phyloP scores from a whole-genome alignment of 1,140 invertebrate genomes.

The Meteorus sp. region DNA sequence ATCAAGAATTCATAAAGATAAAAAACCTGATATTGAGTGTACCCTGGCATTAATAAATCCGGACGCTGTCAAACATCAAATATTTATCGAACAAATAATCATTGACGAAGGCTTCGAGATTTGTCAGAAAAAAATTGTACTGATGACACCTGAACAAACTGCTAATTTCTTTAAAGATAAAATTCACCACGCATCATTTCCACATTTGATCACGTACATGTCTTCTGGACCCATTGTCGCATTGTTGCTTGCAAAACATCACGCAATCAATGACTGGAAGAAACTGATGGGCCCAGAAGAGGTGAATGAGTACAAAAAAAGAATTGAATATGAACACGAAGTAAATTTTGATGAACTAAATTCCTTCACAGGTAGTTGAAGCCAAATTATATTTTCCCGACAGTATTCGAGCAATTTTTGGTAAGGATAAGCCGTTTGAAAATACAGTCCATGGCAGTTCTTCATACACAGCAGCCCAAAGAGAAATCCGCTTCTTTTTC shows the following conservation, averaged over 20 bases:
- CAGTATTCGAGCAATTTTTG: not conserved
- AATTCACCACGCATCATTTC: not conserved
- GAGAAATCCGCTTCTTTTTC: not conserved
- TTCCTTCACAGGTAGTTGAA: not conserved
- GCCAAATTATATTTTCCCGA: not conserved
- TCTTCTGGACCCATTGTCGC: conserved; percentile 3
- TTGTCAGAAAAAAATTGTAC: not conserved
- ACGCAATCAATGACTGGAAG: not conserved
- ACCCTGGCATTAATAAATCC: not conserved
- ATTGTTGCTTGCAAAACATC: not conserved
- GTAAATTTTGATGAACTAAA: not conserved
- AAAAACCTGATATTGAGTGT: not conserved
- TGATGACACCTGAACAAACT: not conserved
- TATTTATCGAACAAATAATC: not conserved
- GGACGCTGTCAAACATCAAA: not conserved
- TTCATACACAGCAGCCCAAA: not conserved
- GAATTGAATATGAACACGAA: not conserved
- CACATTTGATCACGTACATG: not conserved
- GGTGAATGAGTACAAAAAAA: not conserved
- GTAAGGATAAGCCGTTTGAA: not conserved
- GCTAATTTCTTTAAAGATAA: not conserved
- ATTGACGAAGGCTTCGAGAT: not conserved
- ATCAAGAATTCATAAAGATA: not conserved
- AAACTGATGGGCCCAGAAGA: not conserved
- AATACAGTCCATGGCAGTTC: not conserved